Percentiles rank a stretch among this genome's conserved stretches.
Evolutionary conservation across 1,140 invertebrate genomes (phyloP).

Genomic region (Calliopsis andreniformis): DNA sequence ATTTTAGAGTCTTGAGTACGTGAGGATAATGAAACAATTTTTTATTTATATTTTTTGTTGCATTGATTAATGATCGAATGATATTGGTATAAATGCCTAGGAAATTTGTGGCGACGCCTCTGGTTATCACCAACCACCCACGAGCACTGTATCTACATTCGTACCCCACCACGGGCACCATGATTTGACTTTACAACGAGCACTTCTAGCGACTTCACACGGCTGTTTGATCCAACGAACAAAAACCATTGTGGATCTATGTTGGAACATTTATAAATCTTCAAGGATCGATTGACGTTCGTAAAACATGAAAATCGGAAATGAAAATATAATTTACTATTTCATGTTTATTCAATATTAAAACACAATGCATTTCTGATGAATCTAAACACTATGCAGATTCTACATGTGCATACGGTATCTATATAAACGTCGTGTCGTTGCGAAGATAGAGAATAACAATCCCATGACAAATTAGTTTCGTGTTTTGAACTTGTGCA

Average conservation of each 20-base stretch:
- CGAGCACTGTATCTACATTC: background rate
- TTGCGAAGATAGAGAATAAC: too few relatives aligned
- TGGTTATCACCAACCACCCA: conserved; percentile 18
- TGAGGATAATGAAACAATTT: too few relatives aligned
- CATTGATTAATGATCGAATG: background rate
- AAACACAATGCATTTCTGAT: too few relatives aligned
- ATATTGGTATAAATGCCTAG: background rate
- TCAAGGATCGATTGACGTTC: background rate
- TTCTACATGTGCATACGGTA: too few relatives aligned
- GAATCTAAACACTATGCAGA: too few relatives aligned
- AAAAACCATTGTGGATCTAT: background rate
- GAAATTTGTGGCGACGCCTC: conserved; percentile 10
- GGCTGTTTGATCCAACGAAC: background rate
- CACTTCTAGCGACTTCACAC: background rate
- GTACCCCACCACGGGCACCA: background rate
- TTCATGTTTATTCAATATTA: too few relatives aligned
- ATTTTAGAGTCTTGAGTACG: too few relatives aligned
- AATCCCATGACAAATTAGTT: background rate
- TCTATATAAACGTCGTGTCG: too few relatives aligned
- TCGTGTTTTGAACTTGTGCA: background rate
- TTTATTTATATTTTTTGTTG: too few relatives aligned
- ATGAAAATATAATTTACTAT: too few relatives aligned
- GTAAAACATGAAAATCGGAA: background rate
- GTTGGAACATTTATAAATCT: background rate
- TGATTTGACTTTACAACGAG: conserved; percentile 36